Conservation (phyloP, 1,140 invertebrate species). For the Drosophila yakuba region DNA sequence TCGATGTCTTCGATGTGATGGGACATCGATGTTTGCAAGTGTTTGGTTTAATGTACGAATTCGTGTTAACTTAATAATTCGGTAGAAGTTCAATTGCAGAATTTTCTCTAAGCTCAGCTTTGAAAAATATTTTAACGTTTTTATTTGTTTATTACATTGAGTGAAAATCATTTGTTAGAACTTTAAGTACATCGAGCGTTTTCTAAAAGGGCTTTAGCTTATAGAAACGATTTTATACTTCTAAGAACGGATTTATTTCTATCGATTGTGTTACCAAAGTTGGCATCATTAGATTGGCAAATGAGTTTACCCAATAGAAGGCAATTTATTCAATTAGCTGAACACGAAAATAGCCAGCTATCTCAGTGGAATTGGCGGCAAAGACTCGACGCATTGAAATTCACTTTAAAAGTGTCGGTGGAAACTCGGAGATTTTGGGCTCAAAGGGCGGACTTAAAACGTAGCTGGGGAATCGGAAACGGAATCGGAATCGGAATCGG, state of each 20-base stretch:
- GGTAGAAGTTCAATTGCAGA: not conserved
- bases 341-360: slow-evolving; percentile 14
- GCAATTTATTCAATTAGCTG: slow-evolving; percentile 21
- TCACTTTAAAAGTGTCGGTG: slow-evolving; percentile 18
- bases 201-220: no score
- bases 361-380: not conserved
- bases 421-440: slow-evolving; percentile 9
- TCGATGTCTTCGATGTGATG: not conserved
- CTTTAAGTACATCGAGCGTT: no score
- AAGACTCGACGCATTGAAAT: not conserved
- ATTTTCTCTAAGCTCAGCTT: no score
- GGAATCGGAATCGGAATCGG: not conserved
- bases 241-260: no score
- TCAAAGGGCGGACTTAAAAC: not conserved
- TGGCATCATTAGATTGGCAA: not conserved
- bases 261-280: no score
- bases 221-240: no score
- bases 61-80: not conserved
- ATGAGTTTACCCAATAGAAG: not conserved
- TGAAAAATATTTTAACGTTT: not conserved
- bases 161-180: no score
- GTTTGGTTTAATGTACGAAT: not conserved
- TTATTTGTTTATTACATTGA: not conserved
- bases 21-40: not conserved
- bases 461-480: not conserved